Conservation (phyloP, 2,888 invertebrate genomes). For the Aphodius sticticus region DNA sequence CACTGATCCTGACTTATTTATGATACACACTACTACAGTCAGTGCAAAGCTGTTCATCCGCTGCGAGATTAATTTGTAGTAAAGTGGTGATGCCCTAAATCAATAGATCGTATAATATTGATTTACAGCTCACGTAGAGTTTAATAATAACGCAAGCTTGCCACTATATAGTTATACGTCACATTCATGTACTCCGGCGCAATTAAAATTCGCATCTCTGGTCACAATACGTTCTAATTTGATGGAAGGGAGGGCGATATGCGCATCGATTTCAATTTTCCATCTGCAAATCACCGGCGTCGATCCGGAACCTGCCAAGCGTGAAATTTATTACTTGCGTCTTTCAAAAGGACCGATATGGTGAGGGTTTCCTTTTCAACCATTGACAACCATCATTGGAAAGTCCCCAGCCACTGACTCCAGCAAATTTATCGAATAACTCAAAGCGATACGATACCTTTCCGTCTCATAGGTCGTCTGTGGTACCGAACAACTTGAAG, state of each 20-base stretch:
- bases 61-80: too few species aligned
- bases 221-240: background rate
- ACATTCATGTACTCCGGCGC: too few species aligned
- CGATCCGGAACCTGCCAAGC: background rate
- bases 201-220: background rate
- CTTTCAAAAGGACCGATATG: background rate
- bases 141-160: too few species aligned
- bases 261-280: background rate
- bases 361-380: slow-evolving; percentile 4
- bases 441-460: background rate
- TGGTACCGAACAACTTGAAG: too few species aligned
- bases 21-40: too few species aligned
- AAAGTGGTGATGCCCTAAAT: too few species aligned
- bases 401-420: background rate
- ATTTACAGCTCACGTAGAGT: too few species aligned
- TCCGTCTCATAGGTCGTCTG: too few species aligned
- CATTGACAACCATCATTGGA: background rate
- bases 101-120: too few species aligned
- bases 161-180: too few species aligned
- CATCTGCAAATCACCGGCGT: background rate
- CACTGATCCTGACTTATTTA: too few species aligned
- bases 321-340: slow-evolving; percentile 4
- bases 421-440: background rate
- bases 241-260: background rate
- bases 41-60: too few species aligned